These are phyloP conservation scores for Agonopterix heracliana DNA, from an alignment of 2,888 invertebrate species.

Conservation along the genomic window DNA sequence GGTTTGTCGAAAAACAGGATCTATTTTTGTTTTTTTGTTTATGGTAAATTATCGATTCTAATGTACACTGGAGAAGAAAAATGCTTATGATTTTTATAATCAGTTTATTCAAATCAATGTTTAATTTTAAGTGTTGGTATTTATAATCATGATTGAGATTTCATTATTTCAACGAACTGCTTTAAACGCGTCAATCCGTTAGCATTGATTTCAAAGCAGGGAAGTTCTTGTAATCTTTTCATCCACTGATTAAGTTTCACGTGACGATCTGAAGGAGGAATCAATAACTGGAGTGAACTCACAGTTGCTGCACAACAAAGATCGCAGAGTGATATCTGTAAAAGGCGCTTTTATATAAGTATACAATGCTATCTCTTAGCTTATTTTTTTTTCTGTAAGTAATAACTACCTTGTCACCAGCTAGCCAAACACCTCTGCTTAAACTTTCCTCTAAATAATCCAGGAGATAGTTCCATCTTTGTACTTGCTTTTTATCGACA, in stretches of 20 bases:
- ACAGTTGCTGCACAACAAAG: constrained; percentile 61
- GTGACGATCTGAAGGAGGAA: constrained; percentile 47
- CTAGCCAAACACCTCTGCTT: constrained; percentile 36
- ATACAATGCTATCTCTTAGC: not conserved
- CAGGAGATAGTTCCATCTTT: constrained; percentile 40
- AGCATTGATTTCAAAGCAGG: constrained; percentile 43
- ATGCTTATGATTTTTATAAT: no score
- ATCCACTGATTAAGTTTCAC: constrained; percentile 57
- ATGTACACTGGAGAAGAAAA: not conserved
- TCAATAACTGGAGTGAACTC: constrained; percentile 51
- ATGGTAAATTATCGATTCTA: not conserved
- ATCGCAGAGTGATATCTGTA: constrained; percentile 55
- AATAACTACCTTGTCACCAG: constrained; percentile 42
- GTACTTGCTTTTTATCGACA: constrained; percentile 21
- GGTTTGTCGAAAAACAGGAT: not conserved
- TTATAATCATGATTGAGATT: not conserved
- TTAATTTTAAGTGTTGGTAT: not conserved
- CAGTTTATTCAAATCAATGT: no score
- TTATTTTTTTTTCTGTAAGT: not conserved
- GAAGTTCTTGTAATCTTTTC: constrained; percentile 30
- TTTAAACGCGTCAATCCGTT: constrained; percentile 38
- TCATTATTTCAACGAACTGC: no score
- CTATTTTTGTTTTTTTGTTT: constrained; percentile 1
- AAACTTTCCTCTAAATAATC: constrained; percentile 46
- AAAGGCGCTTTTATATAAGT: not conserved